Percentiles rank a stretch among this genome's conserved stretches.
Conservation (phyloP, 2,113 vertebrate species). For the Ciconia maguari region DNA sequence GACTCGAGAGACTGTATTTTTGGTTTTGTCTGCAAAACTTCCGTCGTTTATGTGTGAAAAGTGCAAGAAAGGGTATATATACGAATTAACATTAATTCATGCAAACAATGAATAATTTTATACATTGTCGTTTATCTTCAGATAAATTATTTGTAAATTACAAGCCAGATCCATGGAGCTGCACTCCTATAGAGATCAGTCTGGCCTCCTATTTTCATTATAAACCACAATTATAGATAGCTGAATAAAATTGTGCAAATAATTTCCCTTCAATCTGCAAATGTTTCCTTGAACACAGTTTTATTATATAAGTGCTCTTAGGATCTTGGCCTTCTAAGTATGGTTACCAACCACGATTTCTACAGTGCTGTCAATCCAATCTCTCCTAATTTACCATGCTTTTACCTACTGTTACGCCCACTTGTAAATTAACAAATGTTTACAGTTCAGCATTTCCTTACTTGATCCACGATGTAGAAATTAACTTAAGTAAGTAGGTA, state of each 20-base stretch:
- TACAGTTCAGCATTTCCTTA: background rate
- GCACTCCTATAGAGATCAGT: background rate
- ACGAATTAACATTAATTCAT: background rate
- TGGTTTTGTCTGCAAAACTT: conserved; percentile 1
- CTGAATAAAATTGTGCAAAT: background rate
- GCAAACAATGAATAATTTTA: background rate
- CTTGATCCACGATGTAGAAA: background rate
- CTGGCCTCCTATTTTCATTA: background rate
- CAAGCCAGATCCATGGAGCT: background rate
- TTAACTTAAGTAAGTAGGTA: background rate
- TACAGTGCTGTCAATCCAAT: background rate
- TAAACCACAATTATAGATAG: background rate
- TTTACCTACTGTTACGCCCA: background rate
- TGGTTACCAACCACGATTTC: background rate
- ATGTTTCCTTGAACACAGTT: background rate
- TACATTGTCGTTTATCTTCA: background rate
- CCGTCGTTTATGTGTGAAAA: background rate
- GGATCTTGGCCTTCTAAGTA: background rate
- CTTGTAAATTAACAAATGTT: background rate
- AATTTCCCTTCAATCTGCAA: background rate
- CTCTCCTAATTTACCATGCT: background rate
- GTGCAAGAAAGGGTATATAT: background rate
- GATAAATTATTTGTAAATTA: background rate
- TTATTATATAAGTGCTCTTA: background rate
- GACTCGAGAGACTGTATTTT: background rate